phyloP scores from a whole-genome alignment of 2,797 vertebrate species.

The Enteromius anoplus region DNA sequence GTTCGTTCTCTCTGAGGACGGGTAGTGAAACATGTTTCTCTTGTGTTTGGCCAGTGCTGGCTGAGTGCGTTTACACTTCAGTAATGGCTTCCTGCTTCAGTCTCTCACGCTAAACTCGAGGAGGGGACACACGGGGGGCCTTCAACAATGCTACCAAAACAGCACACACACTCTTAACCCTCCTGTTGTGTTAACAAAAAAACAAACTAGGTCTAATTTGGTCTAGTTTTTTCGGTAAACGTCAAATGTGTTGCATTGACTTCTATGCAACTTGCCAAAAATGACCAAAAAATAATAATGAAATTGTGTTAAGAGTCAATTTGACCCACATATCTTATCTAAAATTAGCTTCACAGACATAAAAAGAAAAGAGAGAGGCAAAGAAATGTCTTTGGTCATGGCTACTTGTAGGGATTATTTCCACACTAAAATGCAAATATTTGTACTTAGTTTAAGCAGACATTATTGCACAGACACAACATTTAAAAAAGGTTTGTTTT shows the following conservation, averaged over 20 bases:
- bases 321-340: not conserved
- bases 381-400: not conserved
- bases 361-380: not conserved
- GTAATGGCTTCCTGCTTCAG: slow-evolving; percentile 77
- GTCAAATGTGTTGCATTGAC: not conserved
- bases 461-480: not conserved
- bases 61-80: slow-evolving; percentile 74
- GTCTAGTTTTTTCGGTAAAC: not conserved
- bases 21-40: slow-evolving; percentile 69
- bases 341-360: not conserved
- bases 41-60: slow-evolving; percentile 74
- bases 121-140: slow-evolving; percentile 49
- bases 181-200: not conserved
- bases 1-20: slow-evolving; percentile 37
- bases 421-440: not conserved
- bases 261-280: not conserved
- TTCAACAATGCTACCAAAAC: slow-evolving; percentile 51
- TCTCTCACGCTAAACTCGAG: slow-evolving; percentile 66
- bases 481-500: not conserved
- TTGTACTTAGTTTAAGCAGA: not conserved
- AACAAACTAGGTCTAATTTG: not conserved
- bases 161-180: not conserved
- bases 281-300: not conserved
- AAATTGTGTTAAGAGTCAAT: not conserved
- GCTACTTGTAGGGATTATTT: not conserved